Base-by-base conservation (phyloP, 2,888 invertebrate genomes). In the Pyrochroa serraticornis region DNA sequence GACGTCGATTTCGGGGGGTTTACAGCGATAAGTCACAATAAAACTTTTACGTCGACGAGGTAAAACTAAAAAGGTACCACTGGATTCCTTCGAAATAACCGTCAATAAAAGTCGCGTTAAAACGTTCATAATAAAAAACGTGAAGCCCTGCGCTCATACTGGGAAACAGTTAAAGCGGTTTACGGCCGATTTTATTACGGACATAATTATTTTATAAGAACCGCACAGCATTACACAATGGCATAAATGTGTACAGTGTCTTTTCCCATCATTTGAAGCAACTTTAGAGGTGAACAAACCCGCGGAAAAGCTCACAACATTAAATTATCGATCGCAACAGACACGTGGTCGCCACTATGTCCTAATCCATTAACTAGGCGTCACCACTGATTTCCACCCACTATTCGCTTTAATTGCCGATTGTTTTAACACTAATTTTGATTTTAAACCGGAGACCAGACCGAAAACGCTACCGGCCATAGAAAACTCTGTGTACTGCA, bases 401-500 rank as follows among this genome's bases (percentile, higher is more conserved):
- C 22, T 22, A 22, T 5, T 5, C 22, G 22, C 22, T 22, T 22
- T 22, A 22, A 22, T 22, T 22, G 22, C 3, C 22, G 22, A 22
- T 22, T 22, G 22, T 22, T n/a, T 22, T 5, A 22, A 22, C 22
- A 5, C 22, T 22, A 22, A 22, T 22, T 22, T 2, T 22, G 13
- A 7, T 43, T 14, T 43, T 43, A 12, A n/a, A n/a, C 10, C 8
- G 13, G 45, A 14, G 38, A 54, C 46, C 35, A 37, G 44, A 50
- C 36, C 42, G 39, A 35, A 52, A 61, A 62, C 64, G 60, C 60
- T 58, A 67, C 68, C 69, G 71, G 68, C 65, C 66, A 66, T 68
- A 64, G 66, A 64, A 69, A 71, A 71, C 70, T 69, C 66, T 66
- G 67, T 69, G 67, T 69, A 75, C 73, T 73, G 73, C 71, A 73